Percentiles rank a stretch among this genome's conserved stretches.
These are phyloP conservation scores for Metacarcinus magister DNA, from an alignment of 2,888 invertebrate species.

Conservation along the genomic window DNA sequence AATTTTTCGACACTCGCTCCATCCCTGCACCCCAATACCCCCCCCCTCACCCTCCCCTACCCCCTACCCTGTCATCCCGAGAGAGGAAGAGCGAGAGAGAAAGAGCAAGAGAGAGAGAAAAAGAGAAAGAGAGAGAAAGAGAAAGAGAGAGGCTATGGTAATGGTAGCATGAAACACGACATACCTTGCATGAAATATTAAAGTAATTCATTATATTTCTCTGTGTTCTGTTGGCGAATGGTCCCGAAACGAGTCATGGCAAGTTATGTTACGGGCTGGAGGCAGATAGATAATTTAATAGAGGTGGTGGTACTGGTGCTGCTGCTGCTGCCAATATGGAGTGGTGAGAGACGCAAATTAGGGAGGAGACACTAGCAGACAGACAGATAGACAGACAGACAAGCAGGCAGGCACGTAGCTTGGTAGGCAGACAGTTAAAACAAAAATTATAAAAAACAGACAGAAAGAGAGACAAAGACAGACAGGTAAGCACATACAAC, in stretches of 20 bases:
- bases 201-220: constrained; percentile 45
- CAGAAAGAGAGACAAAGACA: neutral
- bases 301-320: neutral
- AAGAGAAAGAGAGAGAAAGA: neutral
- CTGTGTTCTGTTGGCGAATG: constrained; percentile 6
- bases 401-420: neutral
- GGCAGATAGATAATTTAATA: constrained; percentile 38
- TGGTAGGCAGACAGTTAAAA: neutral
- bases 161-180: constrained; percentile 30
- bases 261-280: neutral
- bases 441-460: neutral
- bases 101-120: neutral
- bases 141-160: constrained; percentile 18
- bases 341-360: neutral
- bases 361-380: neutral
- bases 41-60: neutral
- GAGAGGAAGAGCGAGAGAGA: too few relatives aligned
- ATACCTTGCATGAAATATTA: constrained; percentile 37
- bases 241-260: neutral
- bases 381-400: neutral
- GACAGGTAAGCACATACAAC: neutral
- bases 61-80: too few relatives aligned
- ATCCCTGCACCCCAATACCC: neutral
- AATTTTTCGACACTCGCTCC: neutral
- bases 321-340: too few relatives aligned